Percentiles rank a stretch among this genome's conserved stretches.
Conservation (phyloP, 1,140 invertebrate genomes). For the Aricia agestis region DNA sequence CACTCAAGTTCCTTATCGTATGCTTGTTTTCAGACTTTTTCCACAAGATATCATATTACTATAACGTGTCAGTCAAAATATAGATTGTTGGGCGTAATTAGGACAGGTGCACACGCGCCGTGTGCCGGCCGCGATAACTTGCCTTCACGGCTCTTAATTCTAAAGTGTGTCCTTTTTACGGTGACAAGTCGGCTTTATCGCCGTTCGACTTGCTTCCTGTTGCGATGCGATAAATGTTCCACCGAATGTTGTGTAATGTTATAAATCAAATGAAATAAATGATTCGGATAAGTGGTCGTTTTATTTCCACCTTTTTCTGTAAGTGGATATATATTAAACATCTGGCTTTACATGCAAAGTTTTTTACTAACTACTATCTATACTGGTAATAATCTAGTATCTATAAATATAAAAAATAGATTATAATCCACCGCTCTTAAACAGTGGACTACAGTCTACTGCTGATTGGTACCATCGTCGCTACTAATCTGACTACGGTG, state of each 20-base stretch:
- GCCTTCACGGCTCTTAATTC: constrained; percentile 42
- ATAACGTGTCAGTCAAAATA: neutral
- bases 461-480: no score
- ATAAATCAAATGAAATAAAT: neutral
- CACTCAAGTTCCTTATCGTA: no score
- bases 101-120: constrained; percentile 26
- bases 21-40: no score
- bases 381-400: no score
- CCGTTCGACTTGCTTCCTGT: constrained; percentile 28
- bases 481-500: no score
- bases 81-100: neutral
- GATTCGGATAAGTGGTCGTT: constrained; percentile 6
- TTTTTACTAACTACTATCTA: no score
- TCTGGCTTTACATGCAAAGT: neutral
- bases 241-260: neutral
- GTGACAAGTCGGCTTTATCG: constrained; percentile 39
- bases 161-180: constrained; percentile 41
- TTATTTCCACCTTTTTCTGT: constrained; percentile 7
- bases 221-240: constrained; percentile 7
- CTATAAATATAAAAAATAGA: no score
- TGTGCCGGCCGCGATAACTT: constrained; percentile 32
- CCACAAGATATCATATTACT: no score
- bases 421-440: no score
- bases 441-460: no score
- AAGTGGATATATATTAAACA: neutral